Evolutionary conservation across 2,113 vertebrate genomes (phyloP), one percentile per base, ranked within the genome.

Genomic region (Albula goreensis): DNA sequence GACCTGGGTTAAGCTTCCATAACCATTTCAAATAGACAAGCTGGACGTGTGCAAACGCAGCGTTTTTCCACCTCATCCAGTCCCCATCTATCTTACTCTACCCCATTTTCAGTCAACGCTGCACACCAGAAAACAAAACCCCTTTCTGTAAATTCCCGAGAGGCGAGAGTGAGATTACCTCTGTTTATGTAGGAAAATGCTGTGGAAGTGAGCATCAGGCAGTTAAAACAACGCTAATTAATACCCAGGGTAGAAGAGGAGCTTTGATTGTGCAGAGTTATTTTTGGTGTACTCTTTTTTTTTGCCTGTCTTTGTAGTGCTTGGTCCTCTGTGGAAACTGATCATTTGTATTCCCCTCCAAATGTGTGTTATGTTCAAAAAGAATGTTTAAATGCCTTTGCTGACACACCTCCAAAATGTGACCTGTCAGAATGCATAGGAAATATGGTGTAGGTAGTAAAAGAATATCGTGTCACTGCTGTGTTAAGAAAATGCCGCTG

Each of bases 161-260:
- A 81, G 22, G 83, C 63, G 12, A 13, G 81, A 41, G 60, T 53
- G 15, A 78, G 11, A 78, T 87, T 63, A 63, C 52, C 74, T 63
- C 53, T 83, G 77, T 63, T 83, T 83, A 78, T 78, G 50, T 83
- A 78, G 7, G 77, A 80, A 74, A 66, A 31, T 50, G 53, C 56
- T 50, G 49, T 57, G 53, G 13, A 80, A 66, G 53, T 83, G 82
- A 87, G 80, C 51, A 79, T 15, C 31, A 63, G 70, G 81, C 74
- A 83, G 70, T 83, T 78, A 60, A 83, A 82, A 57, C 41, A 83
- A 5, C 57, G 41, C 70, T 83, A 83, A 86, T 86, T 86, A 83
- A 83, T 83, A 87, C 86, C 70, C 81, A 53, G 70, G 86, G n/a
- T 79, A 79, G 66, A 82, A 50, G 63, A 78, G 52, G 41, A 77